phyloP scores from a whole-genome alignment of 2,888 invertebrate genomes.

The Eugnorisma glareosa region DNA sequence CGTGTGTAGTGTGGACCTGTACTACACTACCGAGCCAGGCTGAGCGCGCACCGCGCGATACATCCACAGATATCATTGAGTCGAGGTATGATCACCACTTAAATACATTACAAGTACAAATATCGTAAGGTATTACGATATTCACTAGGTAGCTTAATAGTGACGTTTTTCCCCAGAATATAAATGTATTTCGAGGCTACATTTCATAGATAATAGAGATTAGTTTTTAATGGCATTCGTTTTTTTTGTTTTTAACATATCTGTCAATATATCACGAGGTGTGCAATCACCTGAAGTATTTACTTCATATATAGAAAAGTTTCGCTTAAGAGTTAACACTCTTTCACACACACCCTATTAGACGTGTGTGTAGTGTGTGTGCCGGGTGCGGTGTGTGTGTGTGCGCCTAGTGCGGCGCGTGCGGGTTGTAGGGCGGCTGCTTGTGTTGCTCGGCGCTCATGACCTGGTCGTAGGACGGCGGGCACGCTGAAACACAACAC shows the following conservation, averaged over 20 bases:
- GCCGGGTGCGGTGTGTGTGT: neutral
- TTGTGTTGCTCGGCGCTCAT: slow-evolving; percentile 72
- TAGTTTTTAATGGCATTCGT: neutral
- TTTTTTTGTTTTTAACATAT: neutral
- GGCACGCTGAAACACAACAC: slow-evolving; percentile 74
- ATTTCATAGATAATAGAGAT: neutral
- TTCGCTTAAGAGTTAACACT: slow-evolving; percentile 1
- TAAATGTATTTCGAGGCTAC: neutral
- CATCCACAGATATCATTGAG: neutral
- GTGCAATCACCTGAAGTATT: neutral
- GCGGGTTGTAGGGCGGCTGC: slow-evolving; percentile 75
- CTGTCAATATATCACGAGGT: too few species aligned
- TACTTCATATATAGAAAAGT: neutral
- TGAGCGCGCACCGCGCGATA: neutral
- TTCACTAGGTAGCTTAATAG: slow-evolving; percentile 11
- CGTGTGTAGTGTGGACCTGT: too few species aligned
- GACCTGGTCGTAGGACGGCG: slow-evolving; percentile 84
- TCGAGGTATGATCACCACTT: slow-evolving; percentile 1
- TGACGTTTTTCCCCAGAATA: neutral
- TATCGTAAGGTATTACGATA: neutral
- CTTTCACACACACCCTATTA: too few species aligned
- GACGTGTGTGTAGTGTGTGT: neutral
- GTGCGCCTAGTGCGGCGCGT: slow-evolving; percentile 66
- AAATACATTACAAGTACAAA: neutral
- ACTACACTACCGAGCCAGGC: too few species aligned